These are phyloP conservation scores for Tiliacea aurago DNA, from an alignment of 2,888 invertebrate genomes.

Conservation along the genomic window DNA sequence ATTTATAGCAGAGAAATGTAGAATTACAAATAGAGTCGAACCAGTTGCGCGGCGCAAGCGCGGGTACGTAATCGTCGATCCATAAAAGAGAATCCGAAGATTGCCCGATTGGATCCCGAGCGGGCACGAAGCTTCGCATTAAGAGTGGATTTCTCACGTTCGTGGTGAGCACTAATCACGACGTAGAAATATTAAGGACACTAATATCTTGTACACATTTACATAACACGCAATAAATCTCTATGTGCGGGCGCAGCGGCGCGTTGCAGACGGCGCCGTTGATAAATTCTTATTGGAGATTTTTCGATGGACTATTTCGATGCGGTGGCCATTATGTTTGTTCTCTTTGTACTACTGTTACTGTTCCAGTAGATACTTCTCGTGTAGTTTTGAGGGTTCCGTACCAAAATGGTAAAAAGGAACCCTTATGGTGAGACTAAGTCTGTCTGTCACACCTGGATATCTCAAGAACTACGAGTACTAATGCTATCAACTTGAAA, in stretches of 20 bases:
- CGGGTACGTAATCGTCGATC: slow-evolving; percentile 69
- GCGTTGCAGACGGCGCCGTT: slow-evolving; percentile 81
- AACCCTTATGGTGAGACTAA: too few relatives aligned
- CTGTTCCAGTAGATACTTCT: slow-evolving; percentile 1
- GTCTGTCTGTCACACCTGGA: too few relatives aligned
- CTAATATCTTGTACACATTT: slow-evolving; percentile 89
- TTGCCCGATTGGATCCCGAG: slow-evolving; percentile 77
- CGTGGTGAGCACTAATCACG: slow-evolving; percentile 83
- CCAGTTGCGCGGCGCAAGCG: slow-evolving; percentile 65
- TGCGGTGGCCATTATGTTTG: slow-evolving; percentile 65
- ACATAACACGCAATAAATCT: slow-evolving; percentile 89
- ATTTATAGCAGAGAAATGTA: slow-evolving; percentile 56
- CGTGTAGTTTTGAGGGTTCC: too few relatives aligned
- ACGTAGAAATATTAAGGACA: slow-evolving; percentile 89
- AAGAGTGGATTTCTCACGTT: slow-evolving; percentile 83
- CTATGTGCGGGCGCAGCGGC: slow-evolving; percentile 73
- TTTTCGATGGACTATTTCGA: slow-evolving; percentile 82
- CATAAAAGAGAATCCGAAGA: slow-evolving; percentile 81
- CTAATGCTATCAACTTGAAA: too few relatives aligned
- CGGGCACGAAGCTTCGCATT: slow-evolving; percentile 76
- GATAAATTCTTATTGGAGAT: slow-evolving; percentile 84
- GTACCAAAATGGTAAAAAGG: too few relatives aligned
- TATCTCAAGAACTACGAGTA: too few relatives aligned
- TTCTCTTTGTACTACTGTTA: slow-evolving; percentile 47
- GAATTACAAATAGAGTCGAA: slow-evolving; percentile 63